phyloP scores from a whole-genome alignment of 2,113 vertebrate species.

The Stigmatopora nigra region DNA sequence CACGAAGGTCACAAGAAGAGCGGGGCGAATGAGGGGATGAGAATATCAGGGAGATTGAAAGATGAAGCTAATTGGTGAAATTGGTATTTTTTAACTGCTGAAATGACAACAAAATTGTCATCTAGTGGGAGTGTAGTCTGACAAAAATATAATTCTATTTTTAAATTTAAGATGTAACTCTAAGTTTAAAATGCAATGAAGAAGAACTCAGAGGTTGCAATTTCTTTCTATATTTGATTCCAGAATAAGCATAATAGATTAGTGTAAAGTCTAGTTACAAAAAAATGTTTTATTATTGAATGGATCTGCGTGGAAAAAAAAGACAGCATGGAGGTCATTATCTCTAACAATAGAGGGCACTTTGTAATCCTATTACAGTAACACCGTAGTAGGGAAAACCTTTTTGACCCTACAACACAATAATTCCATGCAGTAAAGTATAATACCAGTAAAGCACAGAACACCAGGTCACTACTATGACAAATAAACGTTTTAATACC shows the following conservation, averaged over 20 bases:
- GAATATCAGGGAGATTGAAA: conserved; percentile 2
- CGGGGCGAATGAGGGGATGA: conserved; percentile 15
- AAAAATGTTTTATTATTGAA: too few relatives aligned
- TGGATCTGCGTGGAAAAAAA: too few relatives aligned
- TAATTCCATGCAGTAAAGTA: not conserved
- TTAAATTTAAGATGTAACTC: not conserved
- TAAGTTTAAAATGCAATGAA: not conserved
- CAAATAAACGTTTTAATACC: conserved; percentile 10
- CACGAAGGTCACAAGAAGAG: conserved; percentile 64
- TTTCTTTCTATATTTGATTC: too few relatives aligned
- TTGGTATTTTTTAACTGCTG: conserved; percentile 10
- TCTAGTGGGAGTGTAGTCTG: conserved; percentile 1
- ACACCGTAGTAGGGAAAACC: conserved; percentile 6
- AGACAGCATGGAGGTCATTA: conserved; percentile 16
- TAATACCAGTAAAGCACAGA: conserved; percentile 8
- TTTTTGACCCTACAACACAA: conserved; percentile 28
- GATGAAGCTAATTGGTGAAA: conserved; percentile 11
- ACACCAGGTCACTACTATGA: not conserved
- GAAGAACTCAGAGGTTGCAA: too few relatives aligned
- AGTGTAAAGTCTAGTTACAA: too few relatives aligned
- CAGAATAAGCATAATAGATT: too few relatives aligned
- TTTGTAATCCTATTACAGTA: conserved; percentile 31
- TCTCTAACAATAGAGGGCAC: conserved; percentile 39
- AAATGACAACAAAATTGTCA: conserved; percentile 1
- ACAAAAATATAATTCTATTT: not conserved